Percentiles rank a stretch among this genome's conserved stretches.
Evolutionary conservation across 1,140 invertebrate species (phyloP).

Genomic region (Neodiprion pinetum): DNA sequence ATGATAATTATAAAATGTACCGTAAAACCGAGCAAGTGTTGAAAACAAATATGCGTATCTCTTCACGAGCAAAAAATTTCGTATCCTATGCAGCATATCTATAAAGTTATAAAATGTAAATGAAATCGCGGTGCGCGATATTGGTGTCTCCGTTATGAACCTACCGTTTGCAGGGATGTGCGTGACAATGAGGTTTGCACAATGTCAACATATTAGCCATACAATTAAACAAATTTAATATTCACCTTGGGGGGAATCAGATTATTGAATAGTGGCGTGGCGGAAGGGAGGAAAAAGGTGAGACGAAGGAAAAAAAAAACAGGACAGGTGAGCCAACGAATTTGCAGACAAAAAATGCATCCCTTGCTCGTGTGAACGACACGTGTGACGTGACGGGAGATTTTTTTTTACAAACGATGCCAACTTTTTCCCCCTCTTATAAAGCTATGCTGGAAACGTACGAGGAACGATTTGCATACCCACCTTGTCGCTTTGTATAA

Average conservation of each 20-base stretch:
- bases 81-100: too few relatives aligned
- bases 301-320: neutral
- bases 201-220: conserved; percentile 5
- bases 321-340: conserved; percentile 1
- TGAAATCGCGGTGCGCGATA: too few relatives aligned
- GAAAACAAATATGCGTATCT: too few relatives aligned
- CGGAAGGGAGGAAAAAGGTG: neutral
- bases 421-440: neutral
- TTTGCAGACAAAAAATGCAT: neutral
- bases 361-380: neutral
- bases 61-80: too few relatives aligned
- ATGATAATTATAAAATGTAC: too few relatives aligned
- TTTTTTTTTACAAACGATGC: neutral
- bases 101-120: too few relatives aligned
- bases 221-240: conserved; percentile 6
- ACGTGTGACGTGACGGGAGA: conserved; percentile 1
- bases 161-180: too few relatives aligned
- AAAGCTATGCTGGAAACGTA: neutral
- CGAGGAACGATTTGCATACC: neutral
- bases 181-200: neutral
- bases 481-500: neutral
- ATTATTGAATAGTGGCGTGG: neutral
- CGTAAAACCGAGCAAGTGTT: too few relatives aligned
- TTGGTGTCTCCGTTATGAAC: too few relatives aligned
- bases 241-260: neutral